Percentiles rank a stretch among this genome's conserved stretches.
These are phyloP conservation scores for Brachymystax lenok DNA, from an alignment of 2,797 vertebrate genomes.

Conservation along the genomic window DNA sequence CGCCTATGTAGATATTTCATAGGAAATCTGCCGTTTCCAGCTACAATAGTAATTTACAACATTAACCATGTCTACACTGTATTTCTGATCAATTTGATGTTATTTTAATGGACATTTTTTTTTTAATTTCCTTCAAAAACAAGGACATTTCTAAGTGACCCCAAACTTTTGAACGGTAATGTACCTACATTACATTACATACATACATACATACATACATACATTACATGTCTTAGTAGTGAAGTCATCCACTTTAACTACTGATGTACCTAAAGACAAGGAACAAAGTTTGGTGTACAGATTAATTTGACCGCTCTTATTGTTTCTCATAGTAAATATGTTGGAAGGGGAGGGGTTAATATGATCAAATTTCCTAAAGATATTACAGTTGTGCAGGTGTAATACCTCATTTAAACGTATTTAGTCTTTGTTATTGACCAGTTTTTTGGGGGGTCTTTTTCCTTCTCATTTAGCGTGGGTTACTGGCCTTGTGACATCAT, in stretches of 20 bases:
- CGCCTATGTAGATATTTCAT: no score
- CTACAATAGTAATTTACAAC: no score
- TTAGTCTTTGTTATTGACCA: constrained; percentile 61
- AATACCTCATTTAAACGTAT: constrained; percentile 56
- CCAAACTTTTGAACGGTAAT: no score
- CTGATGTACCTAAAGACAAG: constrained; percentile 4
- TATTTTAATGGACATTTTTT: no score
- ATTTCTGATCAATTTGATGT: no score
- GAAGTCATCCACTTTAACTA: constrained; percentile 26
- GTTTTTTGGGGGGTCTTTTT: constrained; percentile 38
- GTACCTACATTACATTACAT: not conserved
- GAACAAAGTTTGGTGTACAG: constrained; percentile 16
- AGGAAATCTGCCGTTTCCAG: no score
- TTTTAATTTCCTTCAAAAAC: no score
- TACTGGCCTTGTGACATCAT: constrained; percentile 50
- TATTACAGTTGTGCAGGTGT: constrained; percentile 65
- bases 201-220: not conserved
- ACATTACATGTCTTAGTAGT: constrained; percentile 18
- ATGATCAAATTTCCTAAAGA: constrained; percentile 53
- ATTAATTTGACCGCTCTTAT: constrained; percentile 32
- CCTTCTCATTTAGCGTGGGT: constrained; percentile 48
- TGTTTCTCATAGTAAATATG: constrained; percentile 56
- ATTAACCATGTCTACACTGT: no score
- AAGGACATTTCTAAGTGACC: no score
- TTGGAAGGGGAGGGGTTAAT: constrained; percentile 6